Percentiles rank a stretch among this genome's conserved stretches.
Evolutionary conservation across 2,797 vertebrate genomes (phyloP).

Genomic region (Taenioides sp.): DNA sequence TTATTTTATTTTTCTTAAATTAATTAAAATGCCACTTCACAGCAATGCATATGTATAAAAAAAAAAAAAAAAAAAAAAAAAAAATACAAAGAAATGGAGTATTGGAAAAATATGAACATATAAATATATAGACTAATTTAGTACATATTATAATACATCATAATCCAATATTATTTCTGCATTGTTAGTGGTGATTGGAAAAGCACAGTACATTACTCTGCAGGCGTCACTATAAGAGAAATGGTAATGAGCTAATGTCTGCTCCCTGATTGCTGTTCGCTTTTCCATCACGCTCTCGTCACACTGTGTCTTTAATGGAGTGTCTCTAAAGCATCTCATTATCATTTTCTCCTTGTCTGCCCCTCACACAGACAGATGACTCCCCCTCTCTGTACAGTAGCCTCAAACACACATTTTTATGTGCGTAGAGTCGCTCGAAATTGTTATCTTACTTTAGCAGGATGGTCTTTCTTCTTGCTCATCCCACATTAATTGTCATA

Average conservation of each 20-base stretch:
- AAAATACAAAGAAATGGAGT: too few relatives aligned
- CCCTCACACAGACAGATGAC: not conserved
- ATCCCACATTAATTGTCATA: not conserved
- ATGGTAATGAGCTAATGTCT: conserved; percentile 52
- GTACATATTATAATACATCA: not conserved
- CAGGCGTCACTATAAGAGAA: conserved; percentile 27
- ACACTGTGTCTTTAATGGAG: conserved; percentile 31
- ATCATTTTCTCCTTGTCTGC: conserved; percentile 2
- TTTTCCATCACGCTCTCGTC: conserved; percentile 22
- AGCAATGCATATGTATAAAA: too few relatives aligned
- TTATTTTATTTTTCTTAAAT: too few relatives aligned
- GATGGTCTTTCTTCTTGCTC: not conserved
- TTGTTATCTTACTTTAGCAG: not conserved
- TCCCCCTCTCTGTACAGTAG: not conserved
- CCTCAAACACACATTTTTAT: not conserved
- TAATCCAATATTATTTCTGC: not conserved
- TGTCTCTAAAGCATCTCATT: conserved; percentile 39
- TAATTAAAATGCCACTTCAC: too few relatives aligned
- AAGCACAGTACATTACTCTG: conserved; percentile 27
- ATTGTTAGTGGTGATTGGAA: not conserved
- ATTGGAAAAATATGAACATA: too few relatives aligned
- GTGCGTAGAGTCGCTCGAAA: not conserved
- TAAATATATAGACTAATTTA: too few relatives aligned
- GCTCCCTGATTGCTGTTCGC: conserved; percentile 28
- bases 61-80: too few relatives aligned